phyloP scores from a whole-genome alignment of 1,140 invertebrate species.

The Drosophila yakuba region DNA sequence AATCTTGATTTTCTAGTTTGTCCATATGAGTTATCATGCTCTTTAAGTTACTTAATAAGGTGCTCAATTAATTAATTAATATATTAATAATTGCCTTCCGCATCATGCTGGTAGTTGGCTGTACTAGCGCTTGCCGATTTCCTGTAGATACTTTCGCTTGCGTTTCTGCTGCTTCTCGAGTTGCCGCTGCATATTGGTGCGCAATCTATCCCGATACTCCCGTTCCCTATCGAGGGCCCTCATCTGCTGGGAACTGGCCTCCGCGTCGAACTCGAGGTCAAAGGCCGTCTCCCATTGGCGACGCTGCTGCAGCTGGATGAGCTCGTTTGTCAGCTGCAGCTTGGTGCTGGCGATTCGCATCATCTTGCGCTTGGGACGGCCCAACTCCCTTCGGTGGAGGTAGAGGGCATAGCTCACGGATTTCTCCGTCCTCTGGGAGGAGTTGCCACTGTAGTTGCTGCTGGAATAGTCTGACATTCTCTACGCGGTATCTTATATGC shows the following conservation, averaged over 20 bases:
- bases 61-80: not conserved
- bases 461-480: conserved; percentile 32
- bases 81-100: not conserved
- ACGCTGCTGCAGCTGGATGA: conserved; percentile 45
- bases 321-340: conserved; percentile 64
- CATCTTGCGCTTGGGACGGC: conserved; percentile 49
- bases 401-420: conserved; percentile 64
- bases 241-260: conserved; percentile 40
- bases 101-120: too few species aligned
- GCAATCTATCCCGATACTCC: conserved; percentile 52
- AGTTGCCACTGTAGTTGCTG: conserved; percentile 17
- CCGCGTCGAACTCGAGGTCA: conserved; percentile 23
- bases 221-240: conserved; percentile 52
- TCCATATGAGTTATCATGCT: not conserved
- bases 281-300: conserved; percentile 50
- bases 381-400: conserved; percentile 56
- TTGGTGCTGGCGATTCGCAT: conserved; percentile 63
- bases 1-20: conserved; percentile 6
- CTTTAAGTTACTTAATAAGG: not conserved
- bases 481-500: conserved; percentile 3
- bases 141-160: conserved; percentile 26
- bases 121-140: conserved; percentile 28
- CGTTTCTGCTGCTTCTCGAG: conserved; percentile 36
- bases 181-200: conserved; percentile 50
- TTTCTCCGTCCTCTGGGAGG: conserved; percentile 4